Percentiles rank a stretch among this genome's conserved stretches.
phyloP scores from a whole-genome alignment of 2,888 invertebrate species.

The Notodromas monacha region DNA sequence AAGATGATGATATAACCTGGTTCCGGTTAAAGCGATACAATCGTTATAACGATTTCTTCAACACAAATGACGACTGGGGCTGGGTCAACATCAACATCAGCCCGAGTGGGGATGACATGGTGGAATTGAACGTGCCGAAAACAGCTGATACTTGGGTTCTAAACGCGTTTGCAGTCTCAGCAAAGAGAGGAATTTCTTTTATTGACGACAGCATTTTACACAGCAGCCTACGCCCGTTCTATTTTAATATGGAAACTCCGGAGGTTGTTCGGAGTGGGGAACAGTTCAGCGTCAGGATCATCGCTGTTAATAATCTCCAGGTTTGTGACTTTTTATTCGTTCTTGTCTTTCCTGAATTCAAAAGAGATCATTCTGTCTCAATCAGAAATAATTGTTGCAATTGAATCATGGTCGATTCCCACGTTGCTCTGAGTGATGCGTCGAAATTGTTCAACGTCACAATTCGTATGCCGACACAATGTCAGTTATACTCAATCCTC shows the following conservation, averaged over 20 bases:
- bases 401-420: no score
- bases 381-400: no score
- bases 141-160: constrained; percentile 20
- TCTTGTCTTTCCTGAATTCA: no score
- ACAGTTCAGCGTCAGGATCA: constrained; percentile 18
- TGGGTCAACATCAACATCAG: constrained; percentile 16
- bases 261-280: constrained; percentile 19
- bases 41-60: constrained; percentile 16
- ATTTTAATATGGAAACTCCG: constrained; percentile 21
- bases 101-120: constrained; percentile 17
- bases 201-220: constrained; percentile 11
- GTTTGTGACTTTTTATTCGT: no score
- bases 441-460: no score
- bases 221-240: constrained; percentile 19
- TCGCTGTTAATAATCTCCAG: constrained; percentile 17
- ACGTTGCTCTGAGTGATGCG: no score
- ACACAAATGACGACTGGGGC: constrained; percentile 16
- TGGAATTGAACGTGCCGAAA: no score
- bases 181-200: constrained; percentile 13
- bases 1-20: no score
- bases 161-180: constrained; percentile 22
- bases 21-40: no score
- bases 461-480: no score
- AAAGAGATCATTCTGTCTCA: no score
- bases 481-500: no score